Evolutionary conservation across 23 tunicate species (phyloP).

Genomic region (Aplidium turbinatum): DNA sequence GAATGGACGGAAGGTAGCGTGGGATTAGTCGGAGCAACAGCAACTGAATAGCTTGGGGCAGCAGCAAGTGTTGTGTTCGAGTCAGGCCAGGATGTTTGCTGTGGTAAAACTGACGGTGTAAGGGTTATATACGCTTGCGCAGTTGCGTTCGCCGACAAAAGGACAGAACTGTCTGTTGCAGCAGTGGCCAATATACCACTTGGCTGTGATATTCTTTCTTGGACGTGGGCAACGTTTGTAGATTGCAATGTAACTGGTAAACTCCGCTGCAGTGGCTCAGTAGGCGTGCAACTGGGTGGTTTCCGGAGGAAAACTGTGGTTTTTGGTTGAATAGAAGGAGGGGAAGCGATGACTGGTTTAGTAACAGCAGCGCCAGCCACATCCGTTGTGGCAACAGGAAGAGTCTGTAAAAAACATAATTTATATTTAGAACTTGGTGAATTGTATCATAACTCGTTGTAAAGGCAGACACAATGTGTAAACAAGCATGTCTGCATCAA

Average conservation of each 20-base stretch:
- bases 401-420: not conserved
- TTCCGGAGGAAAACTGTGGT: constrained; percentile 7
- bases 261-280: not conserved
- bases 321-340: not conserved
- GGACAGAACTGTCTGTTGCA: not conserved
- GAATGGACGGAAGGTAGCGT: constrained; percentile 14
- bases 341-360: constrained; percentile 5
- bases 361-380: not conserved
- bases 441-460: too few relatives aligned
- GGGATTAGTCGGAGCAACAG: constrained; percentile 11
- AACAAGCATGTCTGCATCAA: not conserved
- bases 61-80: not conserved
- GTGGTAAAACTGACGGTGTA: not conserved
- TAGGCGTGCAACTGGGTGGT: not conserved
- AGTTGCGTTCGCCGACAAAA: not conserved
- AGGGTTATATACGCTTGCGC: constrained; percentile 41
- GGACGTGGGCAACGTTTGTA: not conserved
- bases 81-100: constrained; percentile 13
- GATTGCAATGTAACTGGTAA: constrained; percentile 7
- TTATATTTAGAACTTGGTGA: too few relatives aligned
- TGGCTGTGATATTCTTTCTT: not conserved
- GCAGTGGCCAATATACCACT: not conserved
- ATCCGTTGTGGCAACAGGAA: not conserved
- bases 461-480: too few relatives aligned
- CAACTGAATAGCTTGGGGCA: constrained; percentile 20